Base-by-base conservation (phyloP, 2,113 vertebrate genomes). In the Nycticebus coucang region DNA sequence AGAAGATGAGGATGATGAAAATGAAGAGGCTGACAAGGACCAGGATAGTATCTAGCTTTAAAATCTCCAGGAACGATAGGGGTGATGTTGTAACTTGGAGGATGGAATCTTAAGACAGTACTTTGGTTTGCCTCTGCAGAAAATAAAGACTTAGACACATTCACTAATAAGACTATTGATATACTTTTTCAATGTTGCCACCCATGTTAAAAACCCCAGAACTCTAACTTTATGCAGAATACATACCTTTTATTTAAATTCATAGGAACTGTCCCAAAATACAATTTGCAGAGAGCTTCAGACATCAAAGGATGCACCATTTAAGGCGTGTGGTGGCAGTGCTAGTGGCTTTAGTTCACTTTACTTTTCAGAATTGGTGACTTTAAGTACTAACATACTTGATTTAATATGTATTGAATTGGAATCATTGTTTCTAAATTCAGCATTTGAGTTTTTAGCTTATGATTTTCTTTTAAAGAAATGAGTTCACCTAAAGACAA, bases 1-100 rank as follows among this genome's bases (percentile, higher is more conserved):
- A 83, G 98, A 97, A 0, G 98, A 98, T 53, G 98, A 99, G 41
- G 98, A 98, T 82, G 98, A 99, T 21, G 98, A 99, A 64, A 98
- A 96, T 57, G 98, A 98, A 33, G 97, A 97, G 26, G 77, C 92
- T 1, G 93, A 89, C 84, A 97, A 97, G 19, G 96, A 96, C 22
- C 88, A 97, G 6, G 19, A 94, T 17, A 96, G 96, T 71, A 96
- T 89, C 66, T 95, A 91, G 82, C 69, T 89, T 64, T 69, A 93
- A 87, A 78, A 53, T 97, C 95, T 92, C 93, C 68, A 86, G 50
- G 41, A 77, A 80, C 75, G 57, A 83, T 79, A 94, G 89, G n/a
- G 41, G 35, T 87, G 78, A 71, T 41, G 1, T 96, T 79, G 15
- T 94, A 72, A 89, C 93, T 62, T 57, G 74, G 10, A 41, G 79